phyloP scores from a whole-genome alignment of 2,113 vertebrate genomes.

The Lophochroa leadbeateri region DNA sequence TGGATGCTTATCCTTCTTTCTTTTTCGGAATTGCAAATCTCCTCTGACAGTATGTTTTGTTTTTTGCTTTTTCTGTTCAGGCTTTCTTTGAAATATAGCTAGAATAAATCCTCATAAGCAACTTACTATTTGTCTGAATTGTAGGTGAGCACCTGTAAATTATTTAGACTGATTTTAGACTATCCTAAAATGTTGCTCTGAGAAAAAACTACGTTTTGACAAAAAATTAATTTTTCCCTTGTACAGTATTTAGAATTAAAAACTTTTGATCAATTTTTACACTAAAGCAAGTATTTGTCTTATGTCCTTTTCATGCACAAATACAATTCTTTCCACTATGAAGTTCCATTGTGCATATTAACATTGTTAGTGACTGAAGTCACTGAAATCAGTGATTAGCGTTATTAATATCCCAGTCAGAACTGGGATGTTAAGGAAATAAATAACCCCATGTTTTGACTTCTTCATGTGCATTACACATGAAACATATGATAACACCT shows the following conservation, averaged over 20 bases:
- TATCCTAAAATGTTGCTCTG: neutral
- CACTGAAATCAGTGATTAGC: neutral
- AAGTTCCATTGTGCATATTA: neutral
- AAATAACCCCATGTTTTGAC: neutral
- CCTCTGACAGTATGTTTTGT: neutral
- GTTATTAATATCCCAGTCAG: neutral
- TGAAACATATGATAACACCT: neutral
- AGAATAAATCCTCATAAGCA: neutral
- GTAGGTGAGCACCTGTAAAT: neutral
- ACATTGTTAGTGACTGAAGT: neutral
- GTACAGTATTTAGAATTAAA: neutral
- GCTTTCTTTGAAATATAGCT: neutral
- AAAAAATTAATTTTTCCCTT: accelerated
- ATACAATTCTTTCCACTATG: neutral
- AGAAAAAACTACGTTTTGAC: neutral
- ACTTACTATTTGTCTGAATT: neutral
- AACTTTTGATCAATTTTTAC: neutral
- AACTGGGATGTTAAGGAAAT: neutral
- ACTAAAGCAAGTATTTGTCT: neutral
- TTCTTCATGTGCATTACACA: neutral
- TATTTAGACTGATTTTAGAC: neutral
- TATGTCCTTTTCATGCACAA: neutral
- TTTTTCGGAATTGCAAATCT: neutral
- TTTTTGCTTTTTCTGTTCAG: neutral
- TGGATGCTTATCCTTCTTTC: neutral